Evolutionary conservation across 2,888 invertebrate species (phyloP).

Genomic region (Drosophila testacea): DNA sequence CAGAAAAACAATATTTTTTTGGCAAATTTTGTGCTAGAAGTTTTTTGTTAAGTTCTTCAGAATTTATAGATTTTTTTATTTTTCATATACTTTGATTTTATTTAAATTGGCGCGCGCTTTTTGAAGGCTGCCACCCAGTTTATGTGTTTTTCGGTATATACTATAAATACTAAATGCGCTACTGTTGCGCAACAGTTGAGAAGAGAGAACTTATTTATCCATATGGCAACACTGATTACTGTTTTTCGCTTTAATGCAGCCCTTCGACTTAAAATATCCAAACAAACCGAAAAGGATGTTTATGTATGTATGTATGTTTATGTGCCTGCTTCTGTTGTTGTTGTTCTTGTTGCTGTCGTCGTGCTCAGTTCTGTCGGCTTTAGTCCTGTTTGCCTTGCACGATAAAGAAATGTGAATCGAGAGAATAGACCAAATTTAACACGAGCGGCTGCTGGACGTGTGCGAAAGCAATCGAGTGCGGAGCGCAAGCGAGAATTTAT

Average conservation of each 20-base stretch:
- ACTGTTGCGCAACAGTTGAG: slow-evolving; percentile 35
- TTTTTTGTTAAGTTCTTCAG: too few species aligned
- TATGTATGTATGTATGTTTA: not conserved
- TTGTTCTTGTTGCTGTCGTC: slow-evolving; percentile 30
- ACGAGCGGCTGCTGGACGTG: slow-evolving; percentile 82
- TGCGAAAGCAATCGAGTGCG: slow-evolving; percentile 70
- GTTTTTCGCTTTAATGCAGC: slow-evolving; percentile 8
- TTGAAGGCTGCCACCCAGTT: slow-evolving; percentile 34
- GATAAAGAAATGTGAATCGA: slow-evolving; percentile 36
- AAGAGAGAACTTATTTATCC: not conserved
- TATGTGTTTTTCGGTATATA: not conserved
- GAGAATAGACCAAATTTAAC: slow-evolving; percentile 61
- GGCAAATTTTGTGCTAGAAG: too few species aligned
- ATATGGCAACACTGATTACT: not conserved
- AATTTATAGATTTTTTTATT: too few species aligned
- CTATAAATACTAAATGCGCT: slow-evolving; percentile 23
- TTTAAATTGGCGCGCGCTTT: too few species aligned
- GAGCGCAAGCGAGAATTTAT: slow-evolving; percentile 68
- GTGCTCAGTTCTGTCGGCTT: slow-evolving; percentile 11
- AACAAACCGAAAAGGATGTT: not conserved
- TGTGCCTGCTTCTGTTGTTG: not conserved
- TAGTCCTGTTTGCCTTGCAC: slow-evolving; percentile 21
- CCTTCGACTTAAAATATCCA: slow-evolving; percentile 19
- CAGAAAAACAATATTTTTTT: too few species aligned
- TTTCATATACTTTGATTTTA: too few species aligned